Base-by-base conservation (phyloP, 2,797 vertebrate genomes). In the Moxostoma hubbsi region DNA sequence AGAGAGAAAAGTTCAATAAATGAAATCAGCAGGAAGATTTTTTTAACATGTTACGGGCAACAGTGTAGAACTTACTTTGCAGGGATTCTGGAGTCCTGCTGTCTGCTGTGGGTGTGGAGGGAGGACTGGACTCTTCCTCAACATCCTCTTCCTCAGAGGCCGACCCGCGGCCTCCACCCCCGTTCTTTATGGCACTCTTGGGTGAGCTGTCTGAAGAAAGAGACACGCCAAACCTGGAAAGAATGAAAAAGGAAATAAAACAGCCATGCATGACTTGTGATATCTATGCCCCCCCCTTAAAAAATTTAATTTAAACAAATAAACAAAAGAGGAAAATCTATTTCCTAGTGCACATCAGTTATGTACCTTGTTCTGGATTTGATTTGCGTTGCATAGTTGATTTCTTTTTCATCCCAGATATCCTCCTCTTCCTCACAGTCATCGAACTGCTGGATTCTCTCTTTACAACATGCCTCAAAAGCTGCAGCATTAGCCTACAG, bases 381-480 rank as follows among this genome's bases (percentile, higher is more conserved):
- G 50, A 93, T 95, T 88, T 96, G 96, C 80, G 94, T 91, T 76
- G 95, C 90, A 89, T 96, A 96, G 91, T 92, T 96, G 50, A 95
- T 95, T 87, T 96, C 96, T 85, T 95, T 96, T 55, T 97, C 96
- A 55, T 99, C 97, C 98, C 98, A 99, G 79, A 99, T 97, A 77
- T 99, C 97, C 43, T 98, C 97, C 0, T 98, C 97, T 64, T 98
- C 96, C 24, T 96, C 96, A 0, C 93, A 94, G 16, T 99, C 97
- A 5, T 98, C 96, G 8, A 98, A 99, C 77, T 97, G 97, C 76
- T 96, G 96, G 89, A 99, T 97, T 71, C 93, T 93, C 86, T 99
- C 97, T 24, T 95, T 95, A 92, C 96, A 98, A 90, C 97, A 98
- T 80, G 97, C 96, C 89, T 99, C 98, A 58, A 99, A 99, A 49